Percentiles rank a stretch among this genome's conserved stretches.
Evolutionary conservation across 2,888 invertebrate genomes (phyloP).

Genomic region (Chromoteleia sp.): DNA sequence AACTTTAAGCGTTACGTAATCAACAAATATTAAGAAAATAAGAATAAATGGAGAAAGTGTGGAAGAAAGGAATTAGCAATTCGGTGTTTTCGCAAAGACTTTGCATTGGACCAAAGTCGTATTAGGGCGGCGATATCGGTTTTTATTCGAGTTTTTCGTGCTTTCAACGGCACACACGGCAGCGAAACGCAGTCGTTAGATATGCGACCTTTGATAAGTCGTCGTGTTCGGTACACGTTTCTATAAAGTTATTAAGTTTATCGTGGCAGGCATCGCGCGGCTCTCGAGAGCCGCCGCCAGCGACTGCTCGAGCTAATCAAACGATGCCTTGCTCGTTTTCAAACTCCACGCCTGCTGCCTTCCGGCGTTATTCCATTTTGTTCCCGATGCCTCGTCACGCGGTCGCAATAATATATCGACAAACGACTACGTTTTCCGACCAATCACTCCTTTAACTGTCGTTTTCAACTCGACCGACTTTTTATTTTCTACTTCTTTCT

Average conservation of each 20-base stretch:
- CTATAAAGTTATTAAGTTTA: slow-evolving; percentile 83
- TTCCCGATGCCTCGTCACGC: slow-evolving; percentile 13
- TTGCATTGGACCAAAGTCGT: neutral
- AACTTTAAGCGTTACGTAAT: no score
- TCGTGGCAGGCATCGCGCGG: slow-evolving; percentile 75
- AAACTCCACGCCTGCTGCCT: slow-evolving; percentile 31
- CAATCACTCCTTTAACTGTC: slow-evolving; percentile 11
- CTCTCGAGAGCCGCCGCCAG: slow-evolving; percentile 43
- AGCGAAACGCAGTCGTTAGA: slow-evolving; percentile 71
- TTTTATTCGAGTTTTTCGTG: slow-evolving; percentile 80
- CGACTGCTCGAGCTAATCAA: slow-evolving; percentile 56
- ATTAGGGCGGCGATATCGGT: slow-evolving; percentile 43
- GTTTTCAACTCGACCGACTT: neutral
- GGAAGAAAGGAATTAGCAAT: no score
- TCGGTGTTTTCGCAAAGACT: no score
- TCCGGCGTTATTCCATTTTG: slow-evolving; percentile 23
- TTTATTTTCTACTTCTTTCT: neutral
- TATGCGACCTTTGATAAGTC: slow-evolving; percentile 78
- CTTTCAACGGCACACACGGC: slow-evolving; percentile 75
- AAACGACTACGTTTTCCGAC: slow-evolving; percentile 19
- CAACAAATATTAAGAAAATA: no score
- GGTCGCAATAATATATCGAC: slow-evolving; percentile 13
- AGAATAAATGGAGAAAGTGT: no score
- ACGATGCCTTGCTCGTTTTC: slow-evolving; percentile 65
- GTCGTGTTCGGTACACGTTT: slow-evolving; percentile 75